A percentile compares a stretch with the other conserved stretches of the same genome.
Conservation (phyloP, 1,140 invertebrate genomes). For the Trypoxylus dichotomus region DNA sequence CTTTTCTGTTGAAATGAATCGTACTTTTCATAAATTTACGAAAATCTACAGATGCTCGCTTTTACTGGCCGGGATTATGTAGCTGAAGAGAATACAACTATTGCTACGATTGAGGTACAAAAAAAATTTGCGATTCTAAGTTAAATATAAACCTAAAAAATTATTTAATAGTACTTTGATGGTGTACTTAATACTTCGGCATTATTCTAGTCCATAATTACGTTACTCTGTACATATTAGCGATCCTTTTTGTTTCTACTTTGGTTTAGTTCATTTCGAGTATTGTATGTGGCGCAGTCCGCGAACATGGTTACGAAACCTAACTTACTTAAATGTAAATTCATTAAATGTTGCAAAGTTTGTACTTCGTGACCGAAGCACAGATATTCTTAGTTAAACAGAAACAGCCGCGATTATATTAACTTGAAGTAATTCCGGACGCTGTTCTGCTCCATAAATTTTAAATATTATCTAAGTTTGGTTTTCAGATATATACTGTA, state of each 20-base stretch:
- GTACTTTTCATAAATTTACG: no score
- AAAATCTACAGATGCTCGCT: no score
- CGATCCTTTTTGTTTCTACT: not conserved
- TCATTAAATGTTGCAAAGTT: conserved; percentile 19
- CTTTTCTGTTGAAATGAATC: no score
- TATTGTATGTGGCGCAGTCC: not conserved
- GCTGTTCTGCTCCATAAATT: not conserved
- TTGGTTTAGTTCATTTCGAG: not conserved
- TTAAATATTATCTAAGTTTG: conserved; percentile 18
- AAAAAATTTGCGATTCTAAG: no score
- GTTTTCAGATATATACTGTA: not conserved
- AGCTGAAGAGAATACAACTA: no score
- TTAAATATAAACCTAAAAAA: no score
- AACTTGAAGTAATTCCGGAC: conserved; percentile 13
- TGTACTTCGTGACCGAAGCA: conserved; percentile 18
- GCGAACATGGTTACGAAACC: not conserved
- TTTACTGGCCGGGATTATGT: no score
- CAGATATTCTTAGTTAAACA: conserved; percentile 24
- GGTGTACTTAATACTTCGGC: no score
- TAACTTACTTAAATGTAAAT: conserved; percentile 22
- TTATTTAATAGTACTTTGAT: no score
- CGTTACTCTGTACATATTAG: no score
- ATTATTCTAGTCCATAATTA: no score
- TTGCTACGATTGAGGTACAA: no score
- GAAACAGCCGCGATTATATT: conserved; percentile 1